A percentile compares a stretch with the other conserved stretches of the same genome.
Evolutionary conservation across 2,797 vertebrate genomes (phyloP).

Genomic region (Toxotes lorentzi): DNA sequence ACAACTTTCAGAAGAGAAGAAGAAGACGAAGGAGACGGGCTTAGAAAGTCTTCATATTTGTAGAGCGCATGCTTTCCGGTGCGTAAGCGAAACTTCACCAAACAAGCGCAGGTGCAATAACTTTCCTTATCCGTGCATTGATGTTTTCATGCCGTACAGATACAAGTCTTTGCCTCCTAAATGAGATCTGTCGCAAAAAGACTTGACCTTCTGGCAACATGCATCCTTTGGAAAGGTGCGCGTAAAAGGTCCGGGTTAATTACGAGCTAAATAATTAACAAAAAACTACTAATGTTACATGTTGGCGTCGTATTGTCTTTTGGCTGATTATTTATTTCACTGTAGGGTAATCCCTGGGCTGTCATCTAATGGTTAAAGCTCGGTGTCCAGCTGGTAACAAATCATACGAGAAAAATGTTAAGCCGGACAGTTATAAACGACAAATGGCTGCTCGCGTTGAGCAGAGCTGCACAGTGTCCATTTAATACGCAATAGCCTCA

Average conservation of each 20-base stretch:
- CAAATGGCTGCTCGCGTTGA: constrained; percentile 16
- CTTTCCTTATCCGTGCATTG: constrained; percentile 50
- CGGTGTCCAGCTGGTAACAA: constrained; percentile 43
- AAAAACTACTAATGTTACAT: constrained; percentile 63
- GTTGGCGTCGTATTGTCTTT: constrained; percentile 53
- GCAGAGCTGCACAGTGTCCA: constrained; percentile 18
- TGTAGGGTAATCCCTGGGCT: constrained; percentile 19
- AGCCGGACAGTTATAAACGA: constrained; percentile 14
- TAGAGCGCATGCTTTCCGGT: constrained; percentile 67
- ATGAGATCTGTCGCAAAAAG: background rate
- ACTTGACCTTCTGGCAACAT: constrained; percentile 32
- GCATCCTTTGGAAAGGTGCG: constrained; percentile 39
- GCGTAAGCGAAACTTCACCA: constrained; percentile 60
- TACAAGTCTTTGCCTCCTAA: constrained; percentile 17
- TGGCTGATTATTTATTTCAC: constrained; percentile 26
- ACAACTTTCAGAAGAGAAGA: constrained; percentile 20
- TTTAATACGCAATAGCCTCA: constrained; percentile 45
- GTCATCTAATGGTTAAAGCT: constrained; percentile 9
- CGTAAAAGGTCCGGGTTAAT: constrained; percentile 47
- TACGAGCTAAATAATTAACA: constrained; percentile 68
- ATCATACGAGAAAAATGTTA: constrained; percentile 30
- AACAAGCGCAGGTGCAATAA: constrained; percentile 40
- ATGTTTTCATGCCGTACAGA: constrained; percentile 54
- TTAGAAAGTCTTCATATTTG: constrained; percentile 27
- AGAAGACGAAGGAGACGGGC: constrained; percentile 25